Evolutionary conservation across 2,888 invertebrate species (phyloP).

Genomic region (Lumbricus terrestris): DNA sequence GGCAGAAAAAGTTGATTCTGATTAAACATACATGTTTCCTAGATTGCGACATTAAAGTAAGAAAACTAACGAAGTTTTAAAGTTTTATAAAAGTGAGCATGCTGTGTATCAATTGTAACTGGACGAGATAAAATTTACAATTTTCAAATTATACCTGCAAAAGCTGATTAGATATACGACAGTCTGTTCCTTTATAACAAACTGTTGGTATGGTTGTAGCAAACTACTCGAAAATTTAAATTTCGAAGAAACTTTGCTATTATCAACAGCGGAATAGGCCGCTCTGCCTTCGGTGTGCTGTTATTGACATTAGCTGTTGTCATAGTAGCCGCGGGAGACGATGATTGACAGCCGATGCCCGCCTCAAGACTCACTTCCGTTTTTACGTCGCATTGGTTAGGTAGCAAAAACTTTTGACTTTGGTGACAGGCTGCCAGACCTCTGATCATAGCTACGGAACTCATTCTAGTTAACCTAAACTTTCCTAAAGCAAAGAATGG

Average conservation of each 20-base stretch:
- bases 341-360: not conserved
- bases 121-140: not conserved
- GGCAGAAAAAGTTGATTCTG: not conserved
- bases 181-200: not conserved
- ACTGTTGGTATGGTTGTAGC: not conserved
- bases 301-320: conserved; percentile 3
- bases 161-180: not conserved
- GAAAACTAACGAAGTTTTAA: not conserved
- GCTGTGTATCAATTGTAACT: not conserved
- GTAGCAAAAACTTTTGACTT: too few relatives aligned
- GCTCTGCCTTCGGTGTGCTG: not conserved
- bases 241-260: not conserved
- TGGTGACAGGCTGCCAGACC: too few relatives aligned
- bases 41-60: not conserved
- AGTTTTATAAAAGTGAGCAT: not conserved
- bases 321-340: not conserved
- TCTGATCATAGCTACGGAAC: too few relatives aligned
- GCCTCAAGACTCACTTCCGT: not conserved
- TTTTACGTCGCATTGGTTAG: too few relatives aligned
- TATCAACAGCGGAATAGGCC: not conserved
- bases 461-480: too few relatives aligned
- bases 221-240: not conserved
- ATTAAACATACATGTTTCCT: not conserved
- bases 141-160: not conserved
- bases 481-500: too few relatives aligned